These are phyloP conservation scores for Pao palembangensis DNA, from an alignment of 2,113 vertebrate species.

Conservation along the genomic window DNA sequence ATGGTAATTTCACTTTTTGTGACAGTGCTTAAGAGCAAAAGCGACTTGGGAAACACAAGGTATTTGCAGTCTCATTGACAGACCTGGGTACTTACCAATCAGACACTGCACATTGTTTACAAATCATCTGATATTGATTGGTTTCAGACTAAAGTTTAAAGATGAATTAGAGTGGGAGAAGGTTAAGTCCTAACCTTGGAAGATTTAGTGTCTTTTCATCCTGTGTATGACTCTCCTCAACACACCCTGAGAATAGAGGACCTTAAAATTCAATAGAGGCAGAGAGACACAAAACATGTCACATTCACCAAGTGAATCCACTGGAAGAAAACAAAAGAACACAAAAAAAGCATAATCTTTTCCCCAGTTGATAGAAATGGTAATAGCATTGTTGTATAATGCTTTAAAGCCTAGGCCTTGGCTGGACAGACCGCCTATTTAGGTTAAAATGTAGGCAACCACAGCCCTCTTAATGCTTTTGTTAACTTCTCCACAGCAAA, in stretches of 20 bases:
- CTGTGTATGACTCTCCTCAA: constrained; percentile 92
- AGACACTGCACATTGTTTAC: constrained; percentile 99
- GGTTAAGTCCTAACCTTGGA: constrained; percentile 99
- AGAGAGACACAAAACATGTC: constrained; percentile 99
- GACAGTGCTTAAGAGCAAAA: constrained; percentile 98
- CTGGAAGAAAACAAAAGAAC: constrained; percentile 98
- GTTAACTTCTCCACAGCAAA: constrained; percentile 71
- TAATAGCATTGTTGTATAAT: constrained; percentile 92
- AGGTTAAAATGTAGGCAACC: constrained; percentile 75
- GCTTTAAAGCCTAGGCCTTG: constrained; percentile 83
- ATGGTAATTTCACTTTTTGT: constrained; percentile 99
- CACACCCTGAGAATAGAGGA: constrained; percentile 86
- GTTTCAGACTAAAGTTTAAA: constrained; percentile 95
- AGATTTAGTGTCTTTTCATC: constrained; percentile 99
- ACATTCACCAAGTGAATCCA: constrained; percentile 99
- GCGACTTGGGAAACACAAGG: constrained; percentile 93
- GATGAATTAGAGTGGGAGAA: constrained; percentile 95
- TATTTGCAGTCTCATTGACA: constrained; percentile 97
- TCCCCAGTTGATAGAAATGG: constrained; percentile 94
- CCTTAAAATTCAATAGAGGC: constrained; percentile 95
- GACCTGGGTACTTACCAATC: constrained; percentile 98
- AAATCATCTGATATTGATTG: constrained; percentile 99
- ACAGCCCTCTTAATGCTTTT: constrained; percentile 77
- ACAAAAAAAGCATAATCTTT: constrained; percentile 99
- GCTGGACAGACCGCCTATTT: constrained; percentile 78